These are phyloP conservation scores for Callosobruchus maculatus DNA, from an alignment of 2,888 invertebrate species.

Conservation along the genomic window DNA sequence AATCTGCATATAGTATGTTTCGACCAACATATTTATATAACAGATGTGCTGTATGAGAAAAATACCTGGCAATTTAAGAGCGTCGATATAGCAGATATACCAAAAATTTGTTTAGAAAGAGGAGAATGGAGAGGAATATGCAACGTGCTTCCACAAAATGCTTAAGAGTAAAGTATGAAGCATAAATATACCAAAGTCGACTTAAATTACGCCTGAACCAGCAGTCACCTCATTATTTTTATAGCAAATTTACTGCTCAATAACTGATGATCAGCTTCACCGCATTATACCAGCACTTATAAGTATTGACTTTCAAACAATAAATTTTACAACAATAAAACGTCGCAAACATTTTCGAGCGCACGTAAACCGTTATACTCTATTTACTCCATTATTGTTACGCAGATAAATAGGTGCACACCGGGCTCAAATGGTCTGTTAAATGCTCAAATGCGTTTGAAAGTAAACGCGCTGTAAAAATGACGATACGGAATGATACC, in stretches of 20 bases:
- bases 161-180: too few species aligned
- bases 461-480: background rate
- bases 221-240: too few species aligned
- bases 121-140: too few species aligned
- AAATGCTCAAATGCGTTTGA: background rate
- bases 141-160: too few species aligned
- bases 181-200: too few species aligned
- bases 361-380: slow-evolving; percentile 11
- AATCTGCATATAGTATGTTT: too few species aligned
- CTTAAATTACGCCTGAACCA: too few species aligned
- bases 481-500: background rate
- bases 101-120: too few species aligned
- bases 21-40: too few species aligned
- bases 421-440: background rate
- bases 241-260: background rate
- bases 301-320: background rate
- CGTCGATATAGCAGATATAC: too few species aligned
- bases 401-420: background rate
- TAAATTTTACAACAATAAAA: background rate
- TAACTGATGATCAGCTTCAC: background rate
- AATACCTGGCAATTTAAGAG: too few species aligned
- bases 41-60: too few species aligned
- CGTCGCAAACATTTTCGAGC: background rate
- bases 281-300: background rate
- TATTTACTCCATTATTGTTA: slow-evolving; percentile 14